phyloP scores from a whole-genome alignment of 2,113 vertebrate genomes.

The Chloebia gouldiae region DNA sequence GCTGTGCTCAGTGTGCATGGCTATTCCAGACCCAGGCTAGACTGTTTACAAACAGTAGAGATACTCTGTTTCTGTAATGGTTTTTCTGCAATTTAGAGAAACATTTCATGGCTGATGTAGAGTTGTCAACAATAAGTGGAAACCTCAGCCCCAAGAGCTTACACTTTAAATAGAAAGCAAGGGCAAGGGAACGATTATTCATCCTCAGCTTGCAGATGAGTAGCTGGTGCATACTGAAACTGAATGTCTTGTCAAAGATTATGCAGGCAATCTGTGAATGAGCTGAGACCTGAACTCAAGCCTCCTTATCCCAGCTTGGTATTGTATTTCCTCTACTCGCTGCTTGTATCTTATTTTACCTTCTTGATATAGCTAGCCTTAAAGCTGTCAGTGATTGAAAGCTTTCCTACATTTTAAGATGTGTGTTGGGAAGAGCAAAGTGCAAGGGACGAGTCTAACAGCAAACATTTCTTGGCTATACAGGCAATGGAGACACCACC shows the following conservation, averaged over 20 bases:
- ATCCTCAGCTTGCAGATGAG: slow-evolving; percentile 8
- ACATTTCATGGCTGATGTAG: neutral
- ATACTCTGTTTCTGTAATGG: neutral
- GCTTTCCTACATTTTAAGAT: neutral
- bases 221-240: slow-evolving; percentile 17
- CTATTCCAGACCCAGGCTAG: neutral
- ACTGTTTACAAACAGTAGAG: slow-evolving; percentile 11
- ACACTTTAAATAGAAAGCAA: slow-evolving; percentile 47
- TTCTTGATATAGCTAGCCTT: neutral
- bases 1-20: neutral
- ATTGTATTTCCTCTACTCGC: neutral
- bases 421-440: neutral
- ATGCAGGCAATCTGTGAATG: slow-evolving; percentile 6
- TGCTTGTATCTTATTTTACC: neutral
- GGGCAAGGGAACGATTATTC: slow-evolving; percentile 53
- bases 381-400: neutral
- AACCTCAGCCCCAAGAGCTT: slow-evolving; percentile 13
- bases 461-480: neutral
- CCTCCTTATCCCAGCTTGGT: neutral
- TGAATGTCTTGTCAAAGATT: neutral
- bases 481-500: neutral
- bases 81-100: slow-evolving; percentile 28
- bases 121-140: slow-evolving; percentile 33
- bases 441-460: neutral
- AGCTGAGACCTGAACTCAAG: neutral